Percentiles rank a stretch among this genome's conserved stretches.
Conservation (phyloP, 2,797 vertebrate species). For the Clarias pachynema region DNA sequence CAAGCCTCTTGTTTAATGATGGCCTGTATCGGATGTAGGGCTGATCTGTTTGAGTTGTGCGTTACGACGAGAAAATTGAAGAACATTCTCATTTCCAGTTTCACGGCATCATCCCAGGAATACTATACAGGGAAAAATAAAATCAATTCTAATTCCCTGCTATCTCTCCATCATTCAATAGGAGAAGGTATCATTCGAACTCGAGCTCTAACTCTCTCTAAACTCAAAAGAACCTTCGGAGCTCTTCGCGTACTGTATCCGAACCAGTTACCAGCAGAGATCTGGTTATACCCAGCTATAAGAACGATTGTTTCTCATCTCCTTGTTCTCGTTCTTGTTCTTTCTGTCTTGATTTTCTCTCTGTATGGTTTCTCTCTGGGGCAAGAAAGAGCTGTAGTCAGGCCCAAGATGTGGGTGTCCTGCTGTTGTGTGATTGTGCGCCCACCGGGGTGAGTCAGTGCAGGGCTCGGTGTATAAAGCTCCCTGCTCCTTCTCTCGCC, state of each 20-base stretch:
- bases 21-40: too few relatives aligned
- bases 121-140: not conserved
- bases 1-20: not conserved
- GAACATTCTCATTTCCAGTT: not conserved
- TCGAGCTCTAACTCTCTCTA: not conserved
- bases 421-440: conserved; percentile 56
- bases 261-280: conserved; percentile 36
- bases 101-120: not conserved
- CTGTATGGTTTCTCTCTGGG: conserved; percentile 44
- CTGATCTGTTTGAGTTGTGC: not conserved
- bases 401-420: conserved; percentile 61
- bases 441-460: conserved; percentile 61
- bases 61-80: not conserved
- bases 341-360: conserved; percentile 28
- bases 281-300: conserved; percentile 37
- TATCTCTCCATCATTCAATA: conserved; percentile 6
- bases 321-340: conserved; percentile 6
- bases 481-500: conserved; percentile 48
- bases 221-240: conserved; percentile 23
- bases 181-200: not conserved
- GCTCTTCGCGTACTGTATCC: conserved; percentile 30
- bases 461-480: conserved; percentile 51
- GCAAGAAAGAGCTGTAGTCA: conserved; percentile 47
- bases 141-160: not conserved
- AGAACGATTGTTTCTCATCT: conserved; percentile 41